These are phyloP conservation scores for Epinephelus coioides DNA, from an alignment of 2,797 vertebrate species.

Conservation along the genomic window DNA sequence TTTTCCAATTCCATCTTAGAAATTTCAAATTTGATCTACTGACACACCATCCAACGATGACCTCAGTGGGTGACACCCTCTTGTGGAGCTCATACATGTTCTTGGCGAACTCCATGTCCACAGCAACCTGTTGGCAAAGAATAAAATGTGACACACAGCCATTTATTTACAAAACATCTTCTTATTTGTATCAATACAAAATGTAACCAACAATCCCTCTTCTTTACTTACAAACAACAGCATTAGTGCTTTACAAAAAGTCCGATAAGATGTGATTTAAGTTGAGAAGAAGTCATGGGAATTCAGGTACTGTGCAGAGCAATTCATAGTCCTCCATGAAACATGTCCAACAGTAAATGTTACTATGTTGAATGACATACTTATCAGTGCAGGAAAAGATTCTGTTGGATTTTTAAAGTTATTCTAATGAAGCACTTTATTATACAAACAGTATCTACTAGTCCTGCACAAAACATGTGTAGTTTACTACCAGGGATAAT, in stretches of 20 bases:
- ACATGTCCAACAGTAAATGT: not conserved
- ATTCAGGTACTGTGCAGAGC: not conserved
- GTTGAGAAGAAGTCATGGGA: not conserved
- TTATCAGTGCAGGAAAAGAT: not conserved
- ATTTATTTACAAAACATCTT: too few relatives aligned
- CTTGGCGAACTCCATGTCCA: slow-evolving; percentile 99
- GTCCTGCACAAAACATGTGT: not conserved
- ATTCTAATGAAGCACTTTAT: not conserved
- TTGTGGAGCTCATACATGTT: slow-evolving; percentile 99
- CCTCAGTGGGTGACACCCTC: slow-evolving; percentile 96
- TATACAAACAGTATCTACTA: not conserved
- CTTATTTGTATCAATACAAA: too few relatives aligned
- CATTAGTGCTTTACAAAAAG: not conserved
- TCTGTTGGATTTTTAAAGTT: not conserved
- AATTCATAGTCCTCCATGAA: not conserved
- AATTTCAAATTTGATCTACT: not conserved
- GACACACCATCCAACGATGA: slow-evolving; percentile 95
- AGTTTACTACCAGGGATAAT: not conserved
- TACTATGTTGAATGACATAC: not conserved
- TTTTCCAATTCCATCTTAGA: fast-evolving
- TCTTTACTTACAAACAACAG: too few relatives aligned
- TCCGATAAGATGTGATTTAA: not conserved
- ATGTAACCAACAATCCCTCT: not conserved
- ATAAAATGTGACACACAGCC: not conserved
- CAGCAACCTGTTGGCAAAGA: slow-evolving; percentile 90